Percentiles rank a stretch among this genome's conserved stretches.
phyloP scores from a whole-genome alignment of 2,113 vertebrate genomes.

The Oryzias javanicus region DNA sequence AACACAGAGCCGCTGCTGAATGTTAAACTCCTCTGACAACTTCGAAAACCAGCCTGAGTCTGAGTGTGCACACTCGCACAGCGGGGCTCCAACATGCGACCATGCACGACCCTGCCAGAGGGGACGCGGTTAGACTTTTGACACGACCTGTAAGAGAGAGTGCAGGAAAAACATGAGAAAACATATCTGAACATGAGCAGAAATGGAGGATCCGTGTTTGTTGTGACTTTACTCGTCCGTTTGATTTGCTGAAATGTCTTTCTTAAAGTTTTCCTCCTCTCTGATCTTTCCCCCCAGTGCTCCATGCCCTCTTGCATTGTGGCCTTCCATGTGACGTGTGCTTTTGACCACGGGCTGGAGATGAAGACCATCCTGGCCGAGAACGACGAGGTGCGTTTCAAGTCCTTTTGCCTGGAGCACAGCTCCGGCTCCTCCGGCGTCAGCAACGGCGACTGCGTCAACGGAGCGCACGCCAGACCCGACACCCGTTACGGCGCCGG shows the following conservation, averaged over 20 bases:
- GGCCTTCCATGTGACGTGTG: slow-evolving; percentile 97
- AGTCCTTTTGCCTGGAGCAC: slow-evolving; percentile 96
- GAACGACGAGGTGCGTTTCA: slow-evolving; percentile 97
- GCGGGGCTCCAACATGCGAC: slow-evolving; percentile 14
- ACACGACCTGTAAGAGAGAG: slow-evolving; percentile 58
- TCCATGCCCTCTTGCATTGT: slow-evolving; percentile 94
- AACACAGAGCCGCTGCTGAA: slow-evolving; percentile 19
- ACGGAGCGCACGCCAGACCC: slow-evolving; percentile 20
- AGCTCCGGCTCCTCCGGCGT: slow-evolving; percentile 60
- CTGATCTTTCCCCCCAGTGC: slow-evolving; percentile 77
- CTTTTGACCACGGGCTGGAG: slow-evolving; percentile 93
- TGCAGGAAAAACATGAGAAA: slow-evolving; percentile 25
- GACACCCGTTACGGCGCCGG: slow-evolving; percentile 15
- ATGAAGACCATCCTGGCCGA: slow-evolving; percentile 95
- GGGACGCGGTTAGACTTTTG: slow-evolving; percentile 44
- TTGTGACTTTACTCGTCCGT: slow-evolving; percentile 54
- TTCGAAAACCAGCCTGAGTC: slow-evolving; percentile 8
- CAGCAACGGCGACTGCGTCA: slow-evolving; percentile 41
- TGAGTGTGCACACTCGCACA: neutral
- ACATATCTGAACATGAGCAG: slow-evolving; percentile 27
- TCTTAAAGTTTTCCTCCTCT: neutral
- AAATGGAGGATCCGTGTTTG: slow-evolving; percentile 50
- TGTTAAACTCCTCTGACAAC: slow-evolving; percentile 25
- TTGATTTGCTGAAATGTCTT: slow-evolving; percentile 31
- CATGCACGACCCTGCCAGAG: slow-evolving; percentile 31